These are phyloP conservation scores for Asarcornis scutulata DNA, from an alignment of 2,113 vertebrate species.

Conservation along the genomic window DNA sequence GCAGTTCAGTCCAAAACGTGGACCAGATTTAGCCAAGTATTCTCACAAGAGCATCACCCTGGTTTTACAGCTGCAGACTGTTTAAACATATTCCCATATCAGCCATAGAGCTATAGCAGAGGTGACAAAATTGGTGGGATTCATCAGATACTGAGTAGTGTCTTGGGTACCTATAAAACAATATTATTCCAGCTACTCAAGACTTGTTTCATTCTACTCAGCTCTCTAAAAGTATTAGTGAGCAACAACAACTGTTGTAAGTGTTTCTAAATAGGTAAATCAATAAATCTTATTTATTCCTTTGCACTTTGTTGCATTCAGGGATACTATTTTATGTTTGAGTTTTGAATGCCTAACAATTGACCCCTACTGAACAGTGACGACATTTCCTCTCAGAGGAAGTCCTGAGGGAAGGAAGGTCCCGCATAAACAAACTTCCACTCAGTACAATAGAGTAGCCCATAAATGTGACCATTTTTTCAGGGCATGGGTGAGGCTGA, in stretches of 20 bases:
- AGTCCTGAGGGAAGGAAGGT: constrained; percentile 73
- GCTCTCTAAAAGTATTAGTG: not conserved
- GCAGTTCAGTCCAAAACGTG: not conserved
- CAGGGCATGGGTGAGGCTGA: constrained; percentile 62
- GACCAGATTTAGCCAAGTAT: not conserved
- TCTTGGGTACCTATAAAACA: not conserved
- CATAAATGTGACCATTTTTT: constrained; percentile 70
- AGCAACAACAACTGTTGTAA: not conserved
- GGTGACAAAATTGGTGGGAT: not conserved
- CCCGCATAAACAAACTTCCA: constrained; percentile 63
- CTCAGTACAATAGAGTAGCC: constrained; percentile 54
- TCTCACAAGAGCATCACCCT: not conserved
- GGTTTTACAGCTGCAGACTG: not conserved
- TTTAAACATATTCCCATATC: not conserved
- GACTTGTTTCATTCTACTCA: not conserved
- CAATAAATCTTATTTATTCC: constrained; percentile 41
- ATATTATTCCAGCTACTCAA: not conserved
- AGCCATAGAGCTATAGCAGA: not conserved
- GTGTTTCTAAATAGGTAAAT: constrained; percentile 22
- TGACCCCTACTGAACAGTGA: constrained; percentile 56
- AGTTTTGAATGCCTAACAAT: constrained; percentile 65
- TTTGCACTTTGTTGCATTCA: constrained; percentile 40
- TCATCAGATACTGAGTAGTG: not conserved
- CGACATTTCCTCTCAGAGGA: constrained; percentile 66
- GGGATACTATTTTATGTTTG: constrained; percentile 44